Percentiles rank a stretch among this genome's conserved stretches.
phyloP scores from a whole-genome alignment of 2,113 vertebrate genomes.

The Pseudopodoces humilis region DNA sequence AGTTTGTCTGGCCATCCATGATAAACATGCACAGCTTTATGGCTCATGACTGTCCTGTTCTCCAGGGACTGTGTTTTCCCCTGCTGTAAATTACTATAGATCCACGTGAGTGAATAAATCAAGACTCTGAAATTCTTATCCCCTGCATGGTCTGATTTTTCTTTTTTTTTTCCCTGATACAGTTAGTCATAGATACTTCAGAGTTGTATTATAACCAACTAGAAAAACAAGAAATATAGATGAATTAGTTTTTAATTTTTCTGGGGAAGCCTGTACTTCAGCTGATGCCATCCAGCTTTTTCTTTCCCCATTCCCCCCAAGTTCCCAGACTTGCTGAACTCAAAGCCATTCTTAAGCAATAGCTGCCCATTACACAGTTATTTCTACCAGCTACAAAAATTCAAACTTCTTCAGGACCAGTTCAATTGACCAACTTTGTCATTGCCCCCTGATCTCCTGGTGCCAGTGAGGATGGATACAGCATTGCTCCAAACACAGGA shows the following conservation, averaged over 20 bases:
- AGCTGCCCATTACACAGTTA: background rate
- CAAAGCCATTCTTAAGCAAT: background rate
- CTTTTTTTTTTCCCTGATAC: background rate
- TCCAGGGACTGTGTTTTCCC: background rate
- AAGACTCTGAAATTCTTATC: background rate
- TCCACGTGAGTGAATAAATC: background rate
- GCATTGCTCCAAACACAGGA: background rate
- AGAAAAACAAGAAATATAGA: background rate
- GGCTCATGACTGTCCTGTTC: background rate
- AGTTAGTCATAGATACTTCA: background rate
- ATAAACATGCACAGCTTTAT: background rate
- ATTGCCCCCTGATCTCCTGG: background rate
- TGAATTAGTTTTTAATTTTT: background rate
- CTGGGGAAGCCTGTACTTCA: background rate
- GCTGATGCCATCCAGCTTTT: background rate
- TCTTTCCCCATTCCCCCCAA: accelerated
- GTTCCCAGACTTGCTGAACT: background rate
- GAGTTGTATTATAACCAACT: background rate
- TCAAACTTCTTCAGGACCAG: background rate
- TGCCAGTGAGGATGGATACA: background rate
- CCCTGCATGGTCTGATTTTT: background rate
- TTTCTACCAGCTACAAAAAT: background rate
- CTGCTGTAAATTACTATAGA: background rate
- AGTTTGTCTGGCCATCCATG: background rate
- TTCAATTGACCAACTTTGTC: background rate